Percentiles rank a stretch among this genome's conserved stretches.
Evolutionary conservation across 2,888 invertebrate genomes (phyloP).

Genomic region (Molorchus minor): DNA sequence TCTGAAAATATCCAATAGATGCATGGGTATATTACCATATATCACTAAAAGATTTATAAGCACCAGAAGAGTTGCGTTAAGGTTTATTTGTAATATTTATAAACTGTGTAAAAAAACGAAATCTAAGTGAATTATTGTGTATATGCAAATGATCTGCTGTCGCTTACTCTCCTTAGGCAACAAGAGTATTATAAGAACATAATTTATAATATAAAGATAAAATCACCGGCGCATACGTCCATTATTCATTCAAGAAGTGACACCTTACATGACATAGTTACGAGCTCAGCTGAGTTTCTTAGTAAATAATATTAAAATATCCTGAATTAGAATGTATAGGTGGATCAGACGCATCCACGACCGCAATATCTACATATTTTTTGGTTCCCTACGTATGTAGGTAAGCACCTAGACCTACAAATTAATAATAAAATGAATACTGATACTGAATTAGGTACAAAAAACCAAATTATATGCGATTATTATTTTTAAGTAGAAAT

Average conservation of each 20-base stretch:
- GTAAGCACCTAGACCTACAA: too few relatives aligned
- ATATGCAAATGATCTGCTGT: constrained; percentile 51
- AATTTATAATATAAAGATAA: constrained; percentile 53
- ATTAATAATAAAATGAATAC: too few relatives aligned
- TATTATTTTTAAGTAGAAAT: too few relatives aligned
- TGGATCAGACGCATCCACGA: too few relatives aligned
- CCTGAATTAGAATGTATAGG: too few relatives aligned
- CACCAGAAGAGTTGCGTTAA: constrained; percentile 7
- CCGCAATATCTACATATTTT: too few relatives aligned
- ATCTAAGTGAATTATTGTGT: constrained; percentile 52
- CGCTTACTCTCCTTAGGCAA: constrained; percentile 36
- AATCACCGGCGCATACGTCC: constrained; percentile 48
- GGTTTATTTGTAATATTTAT: constrained; percentile 21
- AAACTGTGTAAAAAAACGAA: constrained; percentile 11
- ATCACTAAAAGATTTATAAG: constrained; percentile 2
- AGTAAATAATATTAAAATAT: constrained; percentile 29
- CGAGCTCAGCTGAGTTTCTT: constrained; percentile 34
- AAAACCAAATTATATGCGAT: too few relatives aligned
- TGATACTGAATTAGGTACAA: too few relatives aligned
- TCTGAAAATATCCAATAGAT: constrained; percentile 27
- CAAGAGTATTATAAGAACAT: constrained; percentile 43
- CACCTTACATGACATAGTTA: constrained; percentile 52
- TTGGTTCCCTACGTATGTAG: too few relatives aligned
- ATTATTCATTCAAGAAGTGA: constrained; percentile 54
- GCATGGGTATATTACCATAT: not conserved